These are phyloP conservation scores for Drosophila aldrichi DNA, from an alignment of 2,888 invertebrate genomes.

Conservation along the genomic window DNA sequence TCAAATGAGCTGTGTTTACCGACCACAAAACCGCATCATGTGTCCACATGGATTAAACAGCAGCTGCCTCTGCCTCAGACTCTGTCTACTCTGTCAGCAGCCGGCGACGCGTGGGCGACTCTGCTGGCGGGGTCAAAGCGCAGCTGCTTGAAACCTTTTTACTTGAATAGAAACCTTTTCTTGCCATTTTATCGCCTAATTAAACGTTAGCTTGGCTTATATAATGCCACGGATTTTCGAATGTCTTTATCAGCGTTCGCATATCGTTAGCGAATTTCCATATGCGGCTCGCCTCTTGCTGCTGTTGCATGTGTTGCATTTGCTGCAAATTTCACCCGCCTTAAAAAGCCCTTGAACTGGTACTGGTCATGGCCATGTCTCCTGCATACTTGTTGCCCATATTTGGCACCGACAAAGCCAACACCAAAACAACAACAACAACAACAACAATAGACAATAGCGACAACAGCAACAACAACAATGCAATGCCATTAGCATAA, in stretches of 20 bases:
- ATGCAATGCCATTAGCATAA: constrained; percentile 47
- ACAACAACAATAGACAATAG: constrained; percentile 2
- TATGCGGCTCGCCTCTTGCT: constrained; percentile 30
- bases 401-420: constrained; percentile 64
- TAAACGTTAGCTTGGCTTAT: constrained; percentile 51
- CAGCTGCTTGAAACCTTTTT: constrained; percentile 26
- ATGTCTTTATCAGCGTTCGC: constrained; percentile 53
- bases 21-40: constrained; percentile 50
- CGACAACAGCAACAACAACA: not conserved
- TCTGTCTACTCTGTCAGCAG: not conserved
- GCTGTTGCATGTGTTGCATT: no score
- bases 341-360: constrained; percentile 72
- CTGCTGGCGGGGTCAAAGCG: constrained; percentile 38
- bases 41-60: constrained; percentile 55
- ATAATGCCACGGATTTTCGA: constrained; percentile 42
- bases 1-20: constrained; percentile 24
- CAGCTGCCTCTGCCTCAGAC: constrained; percentile 4
- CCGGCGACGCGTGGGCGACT: constrained; percentile 28
- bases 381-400: constrained; percentile 39
- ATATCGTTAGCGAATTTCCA: constrained; percentile 44
- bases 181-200: constrained; percentile 48
- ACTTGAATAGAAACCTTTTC: constrained; percentile 7
- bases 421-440: constrained; percentile 12
- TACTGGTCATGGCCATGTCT: constrained; percentile 53
- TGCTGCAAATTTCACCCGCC: constrained; percentile 60